Evolutionary conservation across 2,113 vertebrate genomes (phyloP), one percentile per base, ranked within the genome.

Genomic region (Rhombomys opimus): DNA sequence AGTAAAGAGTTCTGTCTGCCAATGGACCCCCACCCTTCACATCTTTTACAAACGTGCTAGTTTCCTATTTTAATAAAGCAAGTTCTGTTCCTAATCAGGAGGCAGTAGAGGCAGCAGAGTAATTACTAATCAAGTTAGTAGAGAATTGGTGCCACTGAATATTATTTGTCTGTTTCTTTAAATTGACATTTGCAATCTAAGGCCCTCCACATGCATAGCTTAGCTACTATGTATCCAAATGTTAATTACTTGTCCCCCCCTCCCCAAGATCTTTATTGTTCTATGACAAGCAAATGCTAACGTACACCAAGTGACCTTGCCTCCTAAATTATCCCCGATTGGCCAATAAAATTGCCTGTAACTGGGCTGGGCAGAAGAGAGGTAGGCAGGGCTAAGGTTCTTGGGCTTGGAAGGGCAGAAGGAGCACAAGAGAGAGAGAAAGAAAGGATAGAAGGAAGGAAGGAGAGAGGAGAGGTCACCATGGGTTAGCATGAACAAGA

Each of bases 151-250:
- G 61, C 11, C 1, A 3, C 0, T 54, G 23, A 14, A 17, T 75
- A 46, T 32, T 90, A 59, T 82, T 89, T 90, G 57, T 52, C 90
- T 41, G 57, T 92, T 61, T 18, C 32, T 92, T 95, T 88, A 90
- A 73, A 50, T 25, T 85, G 65, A 87, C 38, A 91, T 67, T 68
- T 63, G 50, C 65, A 32, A 54, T 54, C 17, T 52, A 52, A 78
- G 72, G 70, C 63, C 30, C 38, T 80, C 92, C 5, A 3, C 30
- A 88, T 18, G 90, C 70, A 61, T 85, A 22, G 46, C 25, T 94
- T 50, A 67, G 7, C 57, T 85, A 20, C 54, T 46, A 46, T 46
- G 46, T 46, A 46, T 46, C 5, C 46, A 46, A 46, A 5, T 46
- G 46, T 46, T 46, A 46, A 46, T 46, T 46, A 5, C 46, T 46